Percentiles rank a stretch among this genome's conserved stretches.
These are phyloP conservation scores for Aspidoscelis tigris DNA, from an alignment of 2,113 vertebrate genomes.

Conservation along the genomic window DNA sequence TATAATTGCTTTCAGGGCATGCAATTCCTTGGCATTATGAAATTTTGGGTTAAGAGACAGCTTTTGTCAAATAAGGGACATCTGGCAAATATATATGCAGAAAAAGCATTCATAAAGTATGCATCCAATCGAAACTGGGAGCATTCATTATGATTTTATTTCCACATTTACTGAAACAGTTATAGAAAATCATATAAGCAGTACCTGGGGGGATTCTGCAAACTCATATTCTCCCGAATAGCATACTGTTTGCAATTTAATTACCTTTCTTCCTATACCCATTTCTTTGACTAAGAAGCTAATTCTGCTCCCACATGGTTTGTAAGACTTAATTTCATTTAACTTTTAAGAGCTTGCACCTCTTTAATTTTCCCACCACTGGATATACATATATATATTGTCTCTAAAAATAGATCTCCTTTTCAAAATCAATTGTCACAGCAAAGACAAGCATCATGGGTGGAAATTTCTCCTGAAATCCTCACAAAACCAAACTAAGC, in stretches of 20 bases:
- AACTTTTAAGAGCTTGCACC: slow-evolving; percentile 23
- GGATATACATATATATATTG: not conserved
- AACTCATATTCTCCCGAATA: slow-evolving; percentile 23
- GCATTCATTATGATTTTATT: slow-evolving; percentile 28
- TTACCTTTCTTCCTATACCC: slow-evolving; percentile 18
- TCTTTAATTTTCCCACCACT: slow-evolving; percentile 11
- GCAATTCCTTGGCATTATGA: not conserved
- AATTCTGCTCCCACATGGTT: slow-evolving; percentile 41
- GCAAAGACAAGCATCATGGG: not conserved
- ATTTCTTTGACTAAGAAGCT: slow-evolving; percentile 30
- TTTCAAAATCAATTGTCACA: slow-evolving; percentile 2
- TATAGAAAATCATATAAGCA: slow-evolving; percentile 35
- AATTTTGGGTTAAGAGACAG: not conserved
- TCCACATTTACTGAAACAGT: slow-evolving; percentile 26
- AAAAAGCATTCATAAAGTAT: not conserved
- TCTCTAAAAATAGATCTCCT: not conserved
- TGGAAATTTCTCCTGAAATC: not conserved
- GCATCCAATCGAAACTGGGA: not conserved
- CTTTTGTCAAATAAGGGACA: not conserved
- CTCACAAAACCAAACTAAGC: slow-evolving; percentile 12
- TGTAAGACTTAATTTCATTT: slow-evolving; percentile 18
- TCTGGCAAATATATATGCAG: not conserved
- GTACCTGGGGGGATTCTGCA: not conserved
- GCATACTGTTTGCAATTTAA: slow-evolving; percentile 27
- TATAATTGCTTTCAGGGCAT: not conserved